Conservation (phyloP, 2,888 invertebrate genomes). For the Dexiosoma caninum region DNA sequence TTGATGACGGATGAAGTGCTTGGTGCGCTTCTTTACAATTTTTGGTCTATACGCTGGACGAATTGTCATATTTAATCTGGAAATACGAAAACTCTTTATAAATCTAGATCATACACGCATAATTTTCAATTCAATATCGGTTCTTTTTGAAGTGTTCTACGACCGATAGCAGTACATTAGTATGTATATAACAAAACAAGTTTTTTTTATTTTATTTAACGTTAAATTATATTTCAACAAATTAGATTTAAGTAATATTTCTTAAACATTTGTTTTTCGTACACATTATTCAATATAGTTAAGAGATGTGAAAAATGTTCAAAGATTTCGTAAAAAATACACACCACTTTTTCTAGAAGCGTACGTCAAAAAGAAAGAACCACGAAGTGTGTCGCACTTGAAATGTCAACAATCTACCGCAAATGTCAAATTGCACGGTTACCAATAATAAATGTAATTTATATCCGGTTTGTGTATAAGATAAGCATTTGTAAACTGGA, state of each 20-base stretch:
- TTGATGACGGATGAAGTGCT: slow-evolving; percentile 99
- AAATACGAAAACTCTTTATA: slow-evolving; percentile 66
- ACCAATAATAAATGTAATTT: slow-evolving; percentile 52
- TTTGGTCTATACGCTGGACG: slow-evolving; percentile 92
- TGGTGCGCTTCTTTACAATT: slow-evolving; percentile 98
- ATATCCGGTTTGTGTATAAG: slow-evolving; percentile 59
- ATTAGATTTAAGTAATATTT: slow-evolving; percentile 58
- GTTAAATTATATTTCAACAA: slow-evolving; percentile 4
- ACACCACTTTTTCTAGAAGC: slow-evolving; percentile 73
- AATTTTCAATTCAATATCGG: not conserved
- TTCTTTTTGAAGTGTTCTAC: slow-evolving; percentile 12
- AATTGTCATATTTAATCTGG: slow-evolving; percentile 87
- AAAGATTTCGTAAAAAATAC: slow-evolving; percentile 70
- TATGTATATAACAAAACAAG: slow-evolving; percentile 65
- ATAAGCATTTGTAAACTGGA: too few relatives aligned
- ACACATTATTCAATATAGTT: slow-evolving; percentile 53
- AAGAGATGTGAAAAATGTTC: slow-evolving; percentile 69
- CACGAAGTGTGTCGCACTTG: slow-evolving; percentile 70
- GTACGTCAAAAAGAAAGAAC: slow-evolving; percentile 76
- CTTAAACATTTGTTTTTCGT: slow-evolving; percentile 19
- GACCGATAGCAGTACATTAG: too few relatives aligned
- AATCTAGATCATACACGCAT: not conserved
- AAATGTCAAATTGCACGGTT: slow-evolving; percentile 54
- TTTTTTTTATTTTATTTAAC: slow-evolving; percentile 24
- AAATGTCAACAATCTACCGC: slow-evolving; percentile 25